Percentiles rank a stretch among this genome's conserved stretches.
Evolutionary conservation across 2,113 vertebrate genomes (phyloP).

Genomic region (Thamnophis sirtalis): DNA sequence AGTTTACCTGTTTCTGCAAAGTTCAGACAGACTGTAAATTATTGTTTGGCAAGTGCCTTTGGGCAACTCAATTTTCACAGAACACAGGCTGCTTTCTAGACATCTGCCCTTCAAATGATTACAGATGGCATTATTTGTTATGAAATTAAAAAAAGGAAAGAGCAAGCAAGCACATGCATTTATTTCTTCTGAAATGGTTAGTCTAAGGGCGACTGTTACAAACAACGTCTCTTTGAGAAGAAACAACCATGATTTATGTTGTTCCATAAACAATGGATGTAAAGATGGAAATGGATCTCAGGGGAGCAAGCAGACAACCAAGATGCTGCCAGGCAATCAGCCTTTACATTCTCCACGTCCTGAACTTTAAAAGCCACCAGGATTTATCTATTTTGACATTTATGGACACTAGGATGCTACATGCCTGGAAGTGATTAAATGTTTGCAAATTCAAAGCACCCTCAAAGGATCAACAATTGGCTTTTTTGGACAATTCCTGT

Average conservation of each 20-base stretch:
- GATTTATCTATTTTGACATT: background rate
- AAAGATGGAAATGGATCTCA: background rate
- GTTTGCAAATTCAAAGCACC: background rate
- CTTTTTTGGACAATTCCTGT: background rate
- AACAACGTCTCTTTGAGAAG: background rate
- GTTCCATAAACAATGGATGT: background rate
- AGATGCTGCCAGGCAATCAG: background rate
- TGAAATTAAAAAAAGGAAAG: background rate
- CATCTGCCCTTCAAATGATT: conserved; percentile 11
- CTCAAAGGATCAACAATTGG: background rate
- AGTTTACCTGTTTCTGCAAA: conserved; percentile 27
- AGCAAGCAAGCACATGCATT: background rate
- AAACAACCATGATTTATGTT: background rate
- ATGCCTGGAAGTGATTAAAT: background rate
- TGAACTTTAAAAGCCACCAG: background rate
- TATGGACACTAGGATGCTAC: background rate
- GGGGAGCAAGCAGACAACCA: background rate
- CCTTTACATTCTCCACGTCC: background rate
- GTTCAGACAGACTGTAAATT: conserved; percentile 22
- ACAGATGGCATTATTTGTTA: background rate
- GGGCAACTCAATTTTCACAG: conserved; percentile 19
- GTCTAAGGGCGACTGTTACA: background rate
- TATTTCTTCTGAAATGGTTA: background rate
- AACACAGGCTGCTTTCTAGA: conserved; percentile 1
- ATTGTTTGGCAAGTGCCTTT: background rate